Evolutionary conservation across 2,113 vertebrate genomes (phyloP).

Genomic region (Opisthocomus hoazin): DNA sequence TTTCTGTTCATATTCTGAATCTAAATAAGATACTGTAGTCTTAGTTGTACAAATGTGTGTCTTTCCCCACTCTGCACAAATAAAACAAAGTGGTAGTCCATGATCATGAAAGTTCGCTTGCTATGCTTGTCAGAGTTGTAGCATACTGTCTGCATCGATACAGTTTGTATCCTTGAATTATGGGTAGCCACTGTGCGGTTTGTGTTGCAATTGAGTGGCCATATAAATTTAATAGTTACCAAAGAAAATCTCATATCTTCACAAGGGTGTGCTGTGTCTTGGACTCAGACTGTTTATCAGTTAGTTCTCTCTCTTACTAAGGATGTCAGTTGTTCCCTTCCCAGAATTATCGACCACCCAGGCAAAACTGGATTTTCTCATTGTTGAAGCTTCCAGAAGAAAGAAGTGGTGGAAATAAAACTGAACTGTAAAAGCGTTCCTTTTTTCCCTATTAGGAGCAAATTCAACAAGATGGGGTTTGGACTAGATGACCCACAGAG

Average conservation of each 20-base stretch:
- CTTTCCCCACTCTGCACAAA: neutral
- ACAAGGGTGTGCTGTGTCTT: neutral
- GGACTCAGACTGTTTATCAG: neutral
- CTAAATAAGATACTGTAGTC: neutral
- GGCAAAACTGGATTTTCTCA: neutral
- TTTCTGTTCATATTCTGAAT: neutral
- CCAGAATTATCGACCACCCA: accelerated
- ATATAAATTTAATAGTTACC: neutral
- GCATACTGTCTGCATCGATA: neutral
- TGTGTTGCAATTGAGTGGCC: neutral
- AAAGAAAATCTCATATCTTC: neutral
- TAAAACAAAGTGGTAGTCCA: neutral
- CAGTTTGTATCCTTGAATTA: neutral
- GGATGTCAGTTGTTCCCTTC: neutral
- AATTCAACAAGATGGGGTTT: neutral
- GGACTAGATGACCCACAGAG: too few species aligned
- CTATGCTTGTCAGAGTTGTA: neutral
- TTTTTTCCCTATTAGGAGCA: neutral
- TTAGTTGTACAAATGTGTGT: neutral
- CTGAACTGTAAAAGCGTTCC: neutral
- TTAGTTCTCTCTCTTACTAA: too few species aligned
- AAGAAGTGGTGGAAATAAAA: neutral
- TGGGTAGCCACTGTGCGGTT: neutral
- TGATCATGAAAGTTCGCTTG: neutral
- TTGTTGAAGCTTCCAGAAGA: neutral